Percentiles rank a stretch among this genome's conserved stretches.
Evolutionary conservation across 1,140 invertebrate genomes (phyloP).

Genomic region (Bombus fervidus): DNA sequence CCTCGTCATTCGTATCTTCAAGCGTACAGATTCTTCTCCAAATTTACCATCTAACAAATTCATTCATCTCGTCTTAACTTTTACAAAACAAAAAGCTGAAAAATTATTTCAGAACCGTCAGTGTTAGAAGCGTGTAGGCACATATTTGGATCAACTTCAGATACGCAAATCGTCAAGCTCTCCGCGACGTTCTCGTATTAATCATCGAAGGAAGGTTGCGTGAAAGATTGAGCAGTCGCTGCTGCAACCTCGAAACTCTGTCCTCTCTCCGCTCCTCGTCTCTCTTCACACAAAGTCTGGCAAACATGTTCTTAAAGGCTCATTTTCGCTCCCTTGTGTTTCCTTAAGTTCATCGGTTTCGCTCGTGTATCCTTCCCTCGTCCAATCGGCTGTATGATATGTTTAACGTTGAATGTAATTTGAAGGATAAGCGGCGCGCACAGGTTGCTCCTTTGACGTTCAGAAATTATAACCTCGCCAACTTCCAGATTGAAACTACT

Average conservation of each 20-base stretch:
- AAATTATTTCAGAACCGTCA: no score
- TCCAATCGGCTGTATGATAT: constrained; percentile 62
- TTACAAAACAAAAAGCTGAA: no score
- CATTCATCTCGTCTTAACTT: no score
- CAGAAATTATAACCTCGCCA: constrained; percentile 48
- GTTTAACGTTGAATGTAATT: constrained; percentile 68
- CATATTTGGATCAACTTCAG: constrained; percentile 61
- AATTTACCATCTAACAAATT: no score
- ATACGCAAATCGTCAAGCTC: constrained; percentile 69
- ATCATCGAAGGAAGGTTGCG: constrained; percentile 62
- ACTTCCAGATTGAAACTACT: constrained; percentile 52
- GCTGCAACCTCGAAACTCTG: constrained; percentile 48
- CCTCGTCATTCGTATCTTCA: no score
- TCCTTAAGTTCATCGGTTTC: constrained; percentile 25
- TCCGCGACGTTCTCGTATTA: constrained; percentile 64
- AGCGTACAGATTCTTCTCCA: no score
- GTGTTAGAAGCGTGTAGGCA: no score
- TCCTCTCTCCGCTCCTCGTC: constrained; percentile 15
- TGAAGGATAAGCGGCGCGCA: constrained; percentile 51
- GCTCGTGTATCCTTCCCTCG: constrained; percentile 50
- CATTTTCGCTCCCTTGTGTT: constrained; percentile 40
- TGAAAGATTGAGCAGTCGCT: constrained; percentile 57
- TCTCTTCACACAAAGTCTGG: not conserved
- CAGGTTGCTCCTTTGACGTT: constrained; percentile 46
- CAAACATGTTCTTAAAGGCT: constrained; percentile 19